phyloP scores from a whole-genome alignment of 2,797 vertebrate genomes.

The Cyprinella venusta region DNA sequence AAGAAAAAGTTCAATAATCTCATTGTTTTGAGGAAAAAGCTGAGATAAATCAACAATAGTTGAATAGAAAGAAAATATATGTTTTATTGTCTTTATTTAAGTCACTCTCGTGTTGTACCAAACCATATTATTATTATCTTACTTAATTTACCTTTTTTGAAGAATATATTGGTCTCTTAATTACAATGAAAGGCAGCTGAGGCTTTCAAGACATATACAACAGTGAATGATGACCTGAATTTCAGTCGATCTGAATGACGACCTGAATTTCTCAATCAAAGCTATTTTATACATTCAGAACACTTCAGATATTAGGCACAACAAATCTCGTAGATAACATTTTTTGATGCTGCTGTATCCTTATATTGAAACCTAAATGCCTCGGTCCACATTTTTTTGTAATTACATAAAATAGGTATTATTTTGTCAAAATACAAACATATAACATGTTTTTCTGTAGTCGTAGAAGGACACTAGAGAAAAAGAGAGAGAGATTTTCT shows the following conservation, averaged over 20 bases:
- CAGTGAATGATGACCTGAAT: neutral
- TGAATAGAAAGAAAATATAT: neutral
- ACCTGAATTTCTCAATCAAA: neutral
- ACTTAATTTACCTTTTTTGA: neutral
- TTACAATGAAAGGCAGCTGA: neutral
- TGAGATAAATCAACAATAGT: neutral
- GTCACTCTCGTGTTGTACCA: neutral
- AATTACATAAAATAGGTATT: neutral
- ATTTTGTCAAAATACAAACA: neutral
- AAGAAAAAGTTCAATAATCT: neutral
- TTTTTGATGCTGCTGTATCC: neutral
- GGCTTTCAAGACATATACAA: neutral
- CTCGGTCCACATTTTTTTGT: neutral
- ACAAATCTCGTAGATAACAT: neutral
- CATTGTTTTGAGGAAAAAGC: neutral
- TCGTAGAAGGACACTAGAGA: neutral
- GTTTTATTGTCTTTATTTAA: neutral
- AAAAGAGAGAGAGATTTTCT: conserved; percentile 4
- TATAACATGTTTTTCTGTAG: neutral
- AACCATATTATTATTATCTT: conserved; percentile 1
- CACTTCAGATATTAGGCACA: neutral
- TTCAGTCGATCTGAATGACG: neutral
- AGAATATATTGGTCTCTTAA: neutral
- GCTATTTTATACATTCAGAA: neutral
- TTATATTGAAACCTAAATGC: neutral